A percentile compares a stretch with the other conserved stretches of the same genome.
These are phyloP conservation scores for Poecilia latipinna DNA, from an alignment of 2,113 vertebrate species.

Conservation along the genomic window DNA sequence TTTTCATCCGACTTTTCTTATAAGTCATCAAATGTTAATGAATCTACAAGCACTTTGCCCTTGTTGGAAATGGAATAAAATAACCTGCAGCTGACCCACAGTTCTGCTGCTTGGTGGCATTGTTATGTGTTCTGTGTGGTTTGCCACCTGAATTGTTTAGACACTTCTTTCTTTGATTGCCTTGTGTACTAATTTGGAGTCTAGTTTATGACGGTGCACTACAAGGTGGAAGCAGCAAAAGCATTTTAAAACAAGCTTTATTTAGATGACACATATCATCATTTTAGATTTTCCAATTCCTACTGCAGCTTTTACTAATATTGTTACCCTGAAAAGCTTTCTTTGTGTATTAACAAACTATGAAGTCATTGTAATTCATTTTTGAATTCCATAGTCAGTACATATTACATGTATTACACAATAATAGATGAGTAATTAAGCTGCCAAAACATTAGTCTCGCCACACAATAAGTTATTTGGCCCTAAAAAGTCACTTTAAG, in stretches of 20 bases:
- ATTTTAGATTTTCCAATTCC: neutral
- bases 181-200: constrained; percentile 12
- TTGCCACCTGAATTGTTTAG: constrained; percentile 40
- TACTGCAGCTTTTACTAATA: neutral
- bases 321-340: neutral
- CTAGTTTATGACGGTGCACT: neutral
- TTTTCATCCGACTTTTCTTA: constrained; percentile 34
- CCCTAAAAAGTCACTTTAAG: neutral
- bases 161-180: constrained; percentile 25
- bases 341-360: neutral
- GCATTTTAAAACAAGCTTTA: neutral
- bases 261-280: neutral
- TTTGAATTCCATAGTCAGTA: too few species aligned
- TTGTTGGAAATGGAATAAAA: constrained; percentile 47
- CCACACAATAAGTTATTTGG: neutral
- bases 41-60: constrained; percentile 46
- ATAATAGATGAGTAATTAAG: too few species aligned
- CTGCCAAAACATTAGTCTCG: neutral
- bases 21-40: constrained; percentile 57
- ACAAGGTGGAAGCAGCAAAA: constrained; percentile 21
- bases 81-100: constrained; percentile 48
- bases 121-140: constrained; percentile 14
- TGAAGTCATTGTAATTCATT: neutral
- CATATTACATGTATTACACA: too few species aligned
- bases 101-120: constrained; percentile 14